phyloP scores from a whole-genome alignment of 2,888 invertebrate genomes.

The Plusia festucae region DNA sequence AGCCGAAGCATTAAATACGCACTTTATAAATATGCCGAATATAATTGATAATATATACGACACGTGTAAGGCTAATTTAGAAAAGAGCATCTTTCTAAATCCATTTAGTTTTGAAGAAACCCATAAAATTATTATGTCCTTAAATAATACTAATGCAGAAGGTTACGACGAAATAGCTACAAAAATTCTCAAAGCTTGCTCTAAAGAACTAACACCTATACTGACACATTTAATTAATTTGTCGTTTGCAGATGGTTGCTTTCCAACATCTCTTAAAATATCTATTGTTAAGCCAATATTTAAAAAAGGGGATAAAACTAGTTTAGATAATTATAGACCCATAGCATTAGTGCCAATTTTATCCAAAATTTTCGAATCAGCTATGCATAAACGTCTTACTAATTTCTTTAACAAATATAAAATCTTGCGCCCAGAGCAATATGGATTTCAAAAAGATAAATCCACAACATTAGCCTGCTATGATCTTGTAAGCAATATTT shows the following conservation, averaged over 20 bases:
- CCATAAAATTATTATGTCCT: constrained; percentile 8
- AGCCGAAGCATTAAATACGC: constrained; percentile 7
- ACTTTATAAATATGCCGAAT: neutral
- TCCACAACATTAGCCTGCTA: neutral
- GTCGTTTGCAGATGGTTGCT: constrained; percentile 15
- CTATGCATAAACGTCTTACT: neutral
- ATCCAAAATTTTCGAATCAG: neutral
- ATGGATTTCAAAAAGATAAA: neutral
- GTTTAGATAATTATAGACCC: constrained; percentile 10
- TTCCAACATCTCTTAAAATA: constrained; percentile 8
- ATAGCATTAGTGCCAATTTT: no score
- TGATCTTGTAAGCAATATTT: neutral
- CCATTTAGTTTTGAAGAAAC: constrained; percentile 4
- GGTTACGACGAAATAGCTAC: constrained; percentile 16
- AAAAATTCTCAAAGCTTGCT: constrained; percentile 5
- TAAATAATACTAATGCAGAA: constrained; percentile 8
- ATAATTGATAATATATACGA: neutral
- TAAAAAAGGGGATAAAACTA: constrained; percentile 5
- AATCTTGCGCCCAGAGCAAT: neutral
- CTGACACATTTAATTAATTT: constrained; percentile 10
- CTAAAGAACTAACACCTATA: constrained; percentile 1
- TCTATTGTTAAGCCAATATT: neutral
- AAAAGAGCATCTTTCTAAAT: constrained; percentile 4
- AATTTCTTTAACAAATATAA: neutral
- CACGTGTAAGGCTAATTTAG: neutral